Evolutionary conservation across 2,888 invertebrate genomes (phyloP).

Genomic region (Cheilosia impressa): DNA sequence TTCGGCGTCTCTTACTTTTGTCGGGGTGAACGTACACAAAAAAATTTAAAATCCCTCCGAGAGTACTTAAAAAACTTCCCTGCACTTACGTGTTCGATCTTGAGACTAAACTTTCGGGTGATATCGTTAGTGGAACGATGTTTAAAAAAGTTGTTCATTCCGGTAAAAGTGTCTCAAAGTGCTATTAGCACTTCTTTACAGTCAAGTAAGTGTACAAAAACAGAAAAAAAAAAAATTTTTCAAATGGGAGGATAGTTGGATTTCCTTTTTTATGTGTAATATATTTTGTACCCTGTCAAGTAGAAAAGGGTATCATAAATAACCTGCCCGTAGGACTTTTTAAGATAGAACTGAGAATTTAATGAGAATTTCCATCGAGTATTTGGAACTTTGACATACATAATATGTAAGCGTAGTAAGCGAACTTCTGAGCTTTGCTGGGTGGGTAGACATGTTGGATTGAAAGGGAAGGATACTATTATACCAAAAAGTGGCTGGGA

Average conservation of each 20-base stretch:
- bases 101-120: neutral
- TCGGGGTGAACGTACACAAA: neutral
- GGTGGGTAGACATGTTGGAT: slow-evolving; percentile 9
- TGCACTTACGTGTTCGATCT: slow-evolving; percentile 17
- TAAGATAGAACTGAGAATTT: no score
- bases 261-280: no score
- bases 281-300: no score
- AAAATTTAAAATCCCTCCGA: neutral
- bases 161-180: neutral
- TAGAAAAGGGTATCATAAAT: no score
- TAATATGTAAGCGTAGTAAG: slow-evolving; percentile 38
- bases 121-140: neutral
- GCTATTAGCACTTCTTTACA: neutral
- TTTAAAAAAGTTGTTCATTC: neutral
- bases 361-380: no score
- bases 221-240: neutral
- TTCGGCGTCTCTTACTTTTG: neutral
- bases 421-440: slow-evolving; percentile 13
- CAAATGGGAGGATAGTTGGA: neutral
- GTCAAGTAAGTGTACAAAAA: neutral
- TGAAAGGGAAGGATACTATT: no score
- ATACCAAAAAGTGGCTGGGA: no score
- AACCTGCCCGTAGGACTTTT: no score
- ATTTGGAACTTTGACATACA: no score
- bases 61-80: neutral